Conservation (phyloP, 2,113 vertebrate species). For the Xiphophorus hellerii region DNA sequence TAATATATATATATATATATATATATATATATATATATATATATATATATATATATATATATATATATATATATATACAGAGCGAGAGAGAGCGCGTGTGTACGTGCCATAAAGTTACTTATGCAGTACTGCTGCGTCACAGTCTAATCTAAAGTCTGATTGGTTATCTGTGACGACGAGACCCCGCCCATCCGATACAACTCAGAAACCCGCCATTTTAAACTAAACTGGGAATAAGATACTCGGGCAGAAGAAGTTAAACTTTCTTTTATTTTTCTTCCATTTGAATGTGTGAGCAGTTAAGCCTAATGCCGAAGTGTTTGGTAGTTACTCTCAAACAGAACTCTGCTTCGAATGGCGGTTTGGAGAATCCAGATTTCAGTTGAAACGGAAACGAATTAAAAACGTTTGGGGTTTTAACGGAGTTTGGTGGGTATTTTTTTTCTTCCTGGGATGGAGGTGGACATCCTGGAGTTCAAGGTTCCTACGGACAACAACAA, state of each 20-base stretch:
- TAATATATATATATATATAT: too few species aligned
- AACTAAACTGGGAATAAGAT: background rate
- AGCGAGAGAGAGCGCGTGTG: too few species aligned
- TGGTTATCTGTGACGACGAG: background rate
- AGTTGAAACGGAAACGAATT: background rate
- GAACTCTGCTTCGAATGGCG: too few species aligned
- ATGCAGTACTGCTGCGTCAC: too few species aligned
- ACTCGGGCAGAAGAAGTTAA: background rate
- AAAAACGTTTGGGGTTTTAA: background rate
- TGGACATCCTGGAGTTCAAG: constrained; percentile 78
- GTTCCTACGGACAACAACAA: constrained; percentile 76
- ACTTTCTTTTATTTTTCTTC: background rate
- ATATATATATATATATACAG: too few species aligned
- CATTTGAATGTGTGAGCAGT: background rate
- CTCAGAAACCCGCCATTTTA: background rate
- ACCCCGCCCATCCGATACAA: background rate
- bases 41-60: too few species aligned
- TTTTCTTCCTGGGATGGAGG: constrained; percentile 50
- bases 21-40: too few species aligned
- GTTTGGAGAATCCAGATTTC: too few species aligned
- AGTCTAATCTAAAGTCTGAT: too few species aligned
- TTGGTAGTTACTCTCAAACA: too few species aligned
- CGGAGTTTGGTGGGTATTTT: background rate
- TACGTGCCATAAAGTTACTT: too few species aligned
- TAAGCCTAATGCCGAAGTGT: background rate